A percentile compares a stretch with the other conserved stretches of the same genome.
These are phyloP conservation scores for Graphium colonna DNA, from an alignment of 2,888 invertebrate genomes.

Conservation along the genomic window DNA sequence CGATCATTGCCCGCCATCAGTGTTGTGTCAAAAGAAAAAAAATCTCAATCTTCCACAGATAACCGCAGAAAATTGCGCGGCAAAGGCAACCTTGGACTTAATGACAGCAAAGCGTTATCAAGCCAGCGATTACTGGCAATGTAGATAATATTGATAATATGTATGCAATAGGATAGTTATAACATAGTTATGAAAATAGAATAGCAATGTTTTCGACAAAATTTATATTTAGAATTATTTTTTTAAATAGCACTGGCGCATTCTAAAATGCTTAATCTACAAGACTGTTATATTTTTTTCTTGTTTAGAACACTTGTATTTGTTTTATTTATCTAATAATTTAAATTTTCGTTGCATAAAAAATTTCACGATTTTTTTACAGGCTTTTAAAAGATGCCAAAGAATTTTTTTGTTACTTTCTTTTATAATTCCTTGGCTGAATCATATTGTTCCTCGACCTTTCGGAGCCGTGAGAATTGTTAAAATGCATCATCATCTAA, in stretches of 20 bases:
- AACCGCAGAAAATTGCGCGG: conserved; percentile 19
- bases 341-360: too few relatives aligned
- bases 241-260: too few relatives aligned
- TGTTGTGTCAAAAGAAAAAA: conserved; percentile 2
- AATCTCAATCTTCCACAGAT: conserved; percentile 14
- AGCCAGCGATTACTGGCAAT: conserved; percentile 11
- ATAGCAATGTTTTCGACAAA: neutral
- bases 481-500: neutral
- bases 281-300: too few relatives aligned
- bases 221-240: neutral
- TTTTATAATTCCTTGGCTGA: neutral
- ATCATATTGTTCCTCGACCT: neutral
- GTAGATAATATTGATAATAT: conserved; percentile 17
- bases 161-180: conserved; percentile 4
- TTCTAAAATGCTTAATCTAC: too few relatives aligned
- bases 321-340: too few relatives aligned
- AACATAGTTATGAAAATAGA: neutral
- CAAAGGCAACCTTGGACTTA: conserved; percentile 20
- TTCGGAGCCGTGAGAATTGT: neutral
- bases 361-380: too few relatives aligned
- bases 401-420: neutral
- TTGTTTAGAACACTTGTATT: too few relatives aligned
- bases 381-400: too few relatives aligned
- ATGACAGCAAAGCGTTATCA: conserved; percentile 19
- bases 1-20: conserved; percentile 3